Evolutionary conservation across 2,888 invertebrate species (phyloP).

Genomic region (Troides helena): DNA sequence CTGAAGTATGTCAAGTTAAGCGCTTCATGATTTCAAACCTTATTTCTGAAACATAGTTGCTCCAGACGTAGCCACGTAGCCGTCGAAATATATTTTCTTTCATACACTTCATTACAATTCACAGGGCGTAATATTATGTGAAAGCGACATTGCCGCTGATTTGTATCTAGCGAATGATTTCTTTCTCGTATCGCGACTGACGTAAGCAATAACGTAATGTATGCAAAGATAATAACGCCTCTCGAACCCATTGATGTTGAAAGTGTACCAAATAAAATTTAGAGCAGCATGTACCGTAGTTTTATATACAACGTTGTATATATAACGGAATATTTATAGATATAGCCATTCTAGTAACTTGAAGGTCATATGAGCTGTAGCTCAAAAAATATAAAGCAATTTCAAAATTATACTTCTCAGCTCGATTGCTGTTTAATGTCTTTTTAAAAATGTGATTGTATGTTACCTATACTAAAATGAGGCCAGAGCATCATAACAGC

Average conservation of each 20-base stretch:
- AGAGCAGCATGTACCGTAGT: neutral
- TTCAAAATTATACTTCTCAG: neutral
- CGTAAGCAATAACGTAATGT: constrained; percentile 11
- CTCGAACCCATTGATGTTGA: constrained; percentile 5
- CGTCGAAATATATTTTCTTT: constrained; percentile 2
- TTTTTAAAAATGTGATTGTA: no score
- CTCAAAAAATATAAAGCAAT: neutral
- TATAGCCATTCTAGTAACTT: neutral
- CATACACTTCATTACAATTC: neutral
- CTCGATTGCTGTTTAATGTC: no score
- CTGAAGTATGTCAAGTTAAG: neutral
- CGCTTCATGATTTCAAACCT: neutral
- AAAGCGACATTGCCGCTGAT: constrained; percentile 17
- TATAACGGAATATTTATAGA: no score
- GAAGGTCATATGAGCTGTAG: neutral
- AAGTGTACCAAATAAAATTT: constrained; percentile 14
- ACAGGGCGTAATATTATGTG: neutral
- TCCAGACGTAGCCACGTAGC: neutral
- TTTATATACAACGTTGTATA: no score
- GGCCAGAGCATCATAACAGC: no score
- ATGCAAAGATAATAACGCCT: constrained; percentile 7
- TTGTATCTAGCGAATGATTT: constrained; percentile 6
- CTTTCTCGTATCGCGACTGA: neutral
- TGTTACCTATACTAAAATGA: no score
- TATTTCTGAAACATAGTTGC: neutral